Conservation (phyloP, 2,888 invertebrate genomes). For the Ormyrus rosae region DNA sequence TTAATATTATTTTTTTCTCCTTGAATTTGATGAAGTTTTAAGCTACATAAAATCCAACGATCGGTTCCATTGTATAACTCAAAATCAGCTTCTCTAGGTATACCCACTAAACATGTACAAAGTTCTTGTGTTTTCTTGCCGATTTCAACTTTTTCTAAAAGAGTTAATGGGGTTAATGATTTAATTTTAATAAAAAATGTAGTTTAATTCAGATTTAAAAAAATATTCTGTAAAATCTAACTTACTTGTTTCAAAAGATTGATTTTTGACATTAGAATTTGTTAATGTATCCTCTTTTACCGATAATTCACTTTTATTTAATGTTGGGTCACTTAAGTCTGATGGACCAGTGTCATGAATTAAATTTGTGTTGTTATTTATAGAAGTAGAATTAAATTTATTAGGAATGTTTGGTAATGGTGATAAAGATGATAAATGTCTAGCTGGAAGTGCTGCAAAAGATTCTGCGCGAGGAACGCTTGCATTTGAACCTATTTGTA, state of each 20-base stretch:
- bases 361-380: conserved; percentile 49
- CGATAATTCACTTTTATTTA: conserved; percentile 37
- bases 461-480: conserved; percentile 52
- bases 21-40: conserved; percentile 66
- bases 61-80: conserved; percentile 70
- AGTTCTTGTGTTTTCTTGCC: conserved; percentile 68
- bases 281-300: conserved; percentile 46
- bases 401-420: conserved; percentile 17
- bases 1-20: conserved; percentile 68
- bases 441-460: conserved; percentile 13
- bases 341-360: conserved; percentile 45
- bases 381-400: conserved; percentile 36
- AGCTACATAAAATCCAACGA: conserved; percentile 68
- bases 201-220: neutral
- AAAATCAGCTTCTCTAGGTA: conserved; percentile 67
- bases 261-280: conserved; percentile 45
- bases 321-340: conserved; percentile 35
- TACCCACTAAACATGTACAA: conserved; percentile 69
- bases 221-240: neutral
- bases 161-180: neutral
- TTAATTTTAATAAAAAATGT: conserved; percentile 19
- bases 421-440: conserved; percentile 47
- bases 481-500: conserved; percentile 25
- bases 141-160: conserved; percentile 63
- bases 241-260: conserved; percentile 51